Evolutionary conservation across 2,113 vertebrate species (phyloP).

Genomic region (Telmatochromis sp.): DNA sequence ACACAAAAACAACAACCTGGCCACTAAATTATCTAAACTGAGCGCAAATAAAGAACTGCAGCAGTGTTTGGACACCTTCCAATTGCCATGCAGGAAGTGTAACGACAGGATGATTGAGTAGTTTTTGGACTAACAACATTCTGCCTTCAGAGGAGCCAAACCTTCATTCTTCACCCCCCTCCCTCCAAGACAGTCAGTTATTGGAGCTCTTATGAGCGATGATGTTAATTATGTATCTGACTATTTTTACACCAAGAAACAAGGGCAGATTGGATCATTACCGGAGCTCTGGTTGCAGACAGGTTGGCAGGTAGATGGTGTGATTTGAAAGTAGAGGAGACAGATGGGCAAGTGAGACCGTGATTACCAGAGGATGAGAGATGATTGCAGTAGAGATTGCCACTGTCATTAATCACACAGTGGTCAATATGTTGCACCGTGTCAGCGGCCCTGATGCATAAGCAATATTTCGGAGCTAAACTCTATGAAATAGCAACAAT

Average conservation of each 20-base stretch:
- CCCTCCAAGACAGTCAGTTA: conserved; percentile 45
- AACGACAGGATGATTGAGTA: conserved; percentile 58
- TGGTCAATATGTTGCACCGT: conserved; percentile 42
- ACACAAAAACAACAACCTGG: conserved; percentile 1
- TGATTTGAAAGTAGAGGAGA: conserved; percentile 61
- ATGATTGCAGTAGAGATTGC: conserved; percentile 38
- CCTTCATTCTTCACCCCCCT: conserved; percentile 45
- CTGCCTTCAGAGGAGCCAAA: conserved; percentile 32
- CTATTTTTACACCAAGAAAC: conserved; percentile 64
- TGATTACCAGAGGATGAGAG: conserved; percentile 59
- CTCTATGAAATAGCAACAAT: not conserved
- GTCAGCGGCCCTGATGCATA: conserved; percentile 20
- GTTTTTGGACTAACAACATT: conserved; percentile 55
- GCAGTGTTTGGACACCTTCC: conserved; percentile 40
- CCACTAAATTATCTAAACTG: conserved; percentile 41
- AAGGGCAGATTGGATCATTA: conserved; percentile 62
- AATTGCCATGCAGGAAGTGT: conserved; percentile 50
- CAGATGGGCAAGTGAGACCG: conserved; percentile 46
- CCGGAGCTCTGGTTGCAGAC: conserved; percentile 23
- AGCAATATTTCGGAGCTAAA: conserved; percentile 13
- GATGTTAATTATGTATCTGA: conserved; percentile 68
- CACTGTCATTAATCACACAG: conserved; percentile 56
- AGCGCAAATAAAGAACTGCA: conserved; percentile 48
- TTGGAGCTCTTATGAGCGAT: conserved; percentile 66
- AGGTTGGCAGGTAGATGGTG: conserved; percentile 53